phyloP scores from a whole-genome alignment of 2,888 invertebrate genomes.

The Tethea ocularis region DNA sequence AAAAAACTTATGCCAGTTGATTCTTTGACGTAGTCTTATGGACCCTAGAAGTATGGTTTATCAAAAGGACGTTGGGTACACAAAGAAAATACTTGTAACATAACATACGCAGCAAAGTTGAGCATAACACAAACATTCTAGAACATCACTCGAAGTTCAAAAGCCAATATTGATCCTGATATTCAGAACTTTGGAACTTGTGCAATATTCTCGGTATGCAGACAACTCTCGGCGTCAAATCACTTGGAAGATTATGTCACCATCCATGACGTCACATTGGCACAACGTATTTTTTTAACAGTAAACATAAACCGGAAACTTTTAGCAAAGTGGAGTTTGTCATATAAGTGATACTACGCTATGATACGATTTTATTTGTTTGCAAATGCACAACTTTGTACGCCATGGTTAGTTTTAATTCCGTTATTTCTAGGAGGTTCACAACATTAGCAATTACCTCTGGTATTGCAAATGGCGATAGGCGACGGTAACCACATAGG shows the following conservation, averaged over 20 bases:
- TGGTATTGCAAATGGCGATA: too few relatives aligned
- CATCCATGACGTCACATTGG: not conserved
- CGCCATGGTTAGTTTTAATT: too few relatives aligned
- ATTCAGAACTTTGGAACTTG: not conserved
- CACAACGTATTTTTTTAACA: not conserved
- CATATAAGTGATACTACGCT: too few relatives aligned
- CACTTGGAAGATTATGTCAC: not conserved
- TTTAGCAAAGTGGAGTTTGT: not conserved
- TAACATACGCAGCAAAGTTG: not conserved
- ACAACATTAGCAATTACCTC: too few relatives aligned
- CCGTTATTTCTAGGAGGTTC: too few relatives aligned
- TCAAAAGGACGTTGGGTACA: too few relatives aligned
- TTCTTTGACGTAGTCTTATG: too few relatives aligned
- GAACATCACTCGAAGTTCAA: slow-evolving; percentile 1
- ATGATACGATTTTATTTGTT: too few relatives aligned
- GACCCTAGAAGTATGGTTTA: too few relatives aligned
- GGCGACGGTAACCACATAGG: too few relatives aligned
- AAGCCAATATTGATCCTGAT: slow-evolving; percentile 3
- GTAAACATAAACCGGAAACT: not conserved
- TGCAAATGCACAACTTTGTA: too few relatives aligned
- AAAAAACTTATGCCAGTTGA: too few relatives aligned
- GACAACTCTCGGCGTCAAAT: slow-evolving; percentile 5
- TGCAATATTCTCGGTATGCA: not conserved
- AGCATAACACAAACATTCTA: not conserved
- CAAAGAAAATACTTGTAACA: not conserved